Percentiles rank a stretch among this genome's conserved stretches.
These are phyloP conservation scores for Ectemnius cavifrons DNA, from an alignment of 2,888 invertebrate genomes.

Conservation along the genomic window DNA sequence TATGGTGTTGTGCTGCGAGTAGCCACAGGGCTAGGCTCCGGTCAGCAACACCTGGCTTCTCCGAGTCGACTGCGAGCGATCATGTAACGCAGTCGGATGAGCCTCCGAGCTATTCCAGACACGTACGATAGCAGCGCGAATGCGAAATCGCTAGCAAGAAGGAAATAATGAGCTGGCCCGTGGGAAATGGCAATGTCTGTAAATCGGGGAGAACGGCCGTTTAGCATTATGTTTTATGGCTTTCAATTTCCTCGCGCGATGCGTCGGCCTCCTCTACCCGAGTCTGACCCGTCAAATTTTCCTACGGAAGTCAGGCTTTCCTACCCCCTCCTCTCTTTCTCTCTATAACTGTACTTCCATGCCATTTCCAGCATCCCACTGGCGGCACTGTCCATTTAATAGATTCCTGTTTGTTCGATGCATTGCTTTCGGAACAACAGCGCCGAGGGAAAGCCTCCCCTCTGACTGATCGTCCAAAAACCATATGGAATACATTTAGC, in stretches of 20 bases:
- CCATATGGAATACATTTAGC: too few species aligned
- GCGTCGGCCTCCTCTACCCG: constrained; percentile 31
- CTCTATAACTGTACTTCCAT: not conserved
- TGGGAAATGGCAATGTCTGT: constrained; percentile 62
- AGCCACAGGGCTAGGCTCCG: constrained; percentile 28
- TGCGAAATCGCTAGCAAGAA: constrained; percentile 48
- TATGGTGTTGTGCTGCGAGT: constrained; percentile 41
- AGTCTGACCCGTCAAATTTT: constrained; percentile 12
- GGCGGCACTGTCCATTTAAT: not conserved
- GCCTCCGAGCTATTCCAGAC: constrained; percentile 42
- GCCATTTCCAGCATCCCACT: not conserved
- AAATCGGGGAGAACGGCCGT: constrained; percentile 61
- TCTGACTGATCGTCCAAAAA: too few species aligned
- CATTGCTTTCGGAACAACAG: too few species aligned
- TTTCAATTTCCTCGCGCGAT: constrained; percentile 63
- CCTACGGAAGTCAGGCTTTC: constrained; percentile 19
- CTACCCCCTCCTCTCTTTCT: constrained; percentile 15
- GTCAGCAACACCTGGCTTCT: constrained; percentile 53
- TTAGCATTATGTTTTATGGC: constrained; percentile 64
- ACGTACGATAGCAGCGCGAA: constrained; percentile 51
- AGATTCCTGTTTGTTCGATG: too few species aligned
- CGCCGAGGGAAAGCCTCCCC: too few species aligned
- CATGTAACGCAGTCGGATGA: constrained; percentile 15
- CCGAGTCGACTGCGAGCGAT: constrained; percentile 25
- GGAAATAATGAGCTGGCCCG: constrained; percentile 64